phyloP scores from a whole-genome alignment of 2,797 vertebrate genomes.

The Helostoma temminkii region DNA sequence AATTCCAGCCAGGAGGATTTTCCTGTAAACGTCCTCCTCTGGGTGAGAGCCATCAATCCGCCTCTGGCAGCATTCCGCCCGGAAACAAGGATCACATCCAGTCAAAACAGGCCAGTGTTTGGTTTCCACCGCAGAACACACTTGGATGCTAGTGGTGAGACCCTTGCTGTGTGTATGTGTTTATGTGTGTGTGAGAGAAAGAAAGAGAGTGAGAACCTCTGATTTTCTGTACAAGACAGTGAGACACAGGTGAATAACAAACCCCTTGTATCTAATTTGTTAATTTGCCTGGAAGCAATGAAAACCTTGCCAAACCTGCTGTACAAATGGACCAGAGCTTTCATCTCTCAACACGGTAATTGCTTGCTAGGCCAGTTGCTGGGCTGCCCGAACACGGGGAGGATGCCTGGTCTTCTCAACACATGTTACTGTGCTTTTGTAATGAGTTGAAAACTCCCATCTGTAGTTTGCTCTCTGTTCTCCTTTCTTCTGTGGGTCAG shows the following conservation, averaged over 20 bases:
- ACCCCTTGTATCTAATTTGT: conserved; percentile 70
- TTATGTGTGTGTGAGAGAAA: conserved; percentile 39
- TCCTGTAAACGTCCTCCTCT: conserved; percentile 77
- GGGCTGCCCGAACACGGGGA: conserved; percentile 42
- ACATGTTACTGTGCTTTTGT: conserved; percentile 78
- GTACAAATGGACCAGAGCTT: conserved; percentile 64
- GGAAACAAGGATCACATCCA: conserved; percentile 82
- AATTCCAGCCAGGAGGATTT: conserved; percentile 72
- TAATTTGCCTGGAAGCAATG: conserved; percentile 68
- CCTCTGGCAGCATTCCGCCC: conserved; percentile 71
- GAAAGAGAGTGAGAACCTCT: conserved; percentile 42
- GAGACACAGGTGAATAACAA: conserved; percentile 67
- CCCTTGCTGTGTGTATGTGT: conserved; percentile 49
- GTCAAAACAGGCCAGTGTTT: conserved; percentile 82
- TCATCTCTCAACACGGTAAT: conserved; percentile 69
- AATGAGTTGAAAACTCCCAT: conserved; percentile 82
- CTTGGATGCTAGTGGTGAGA: conserved; percentile 72
- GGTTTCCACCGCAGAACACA: conserved; percentile 79
- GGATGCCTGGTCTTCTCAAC: conserved; percentile 68
- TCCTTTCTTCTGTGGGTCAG: conserved; percentile 79
- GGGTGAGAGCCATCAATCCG: conserved; percentile 78
- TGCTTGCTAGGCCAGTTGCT: conserved; percentile 52
- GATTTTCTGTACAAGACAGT: conserved; percentile 44
- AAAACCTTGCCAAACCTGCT: conserved; percentile 52
- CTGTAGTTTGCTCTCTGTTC: conserved; percentile 69